phyloP scores from a whole-genome alignment of 2,888 invertebrate genomes.

The Drosophila pullipes region DNA sequence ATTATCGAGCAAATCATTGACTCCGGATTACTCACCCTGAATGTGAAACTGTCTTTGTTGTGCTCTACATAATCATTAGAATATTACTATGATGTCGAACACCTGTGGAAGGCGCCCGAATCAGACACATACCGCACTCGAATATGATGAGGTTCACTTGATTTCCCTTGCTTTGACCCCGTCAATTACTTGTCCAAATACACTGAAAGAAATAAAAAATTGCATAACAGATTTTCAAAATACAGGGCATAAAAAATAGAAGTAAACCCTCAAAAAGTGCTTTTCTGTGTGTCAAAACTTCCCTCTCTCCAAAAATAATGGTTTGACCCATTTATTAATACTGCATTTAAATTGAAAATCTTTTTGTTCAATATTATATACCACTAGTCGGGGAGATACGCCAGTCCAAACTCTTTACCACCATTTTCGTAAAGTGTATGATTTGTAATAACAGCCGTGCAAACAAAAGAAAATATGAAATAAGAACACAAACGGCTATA shows the following conservation, averaged over 20 bases:
- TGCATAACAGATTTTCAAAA: background rate
- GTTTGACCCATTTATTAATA: background rate
- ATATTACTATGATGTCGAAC: slow-evolving; percentile 30
- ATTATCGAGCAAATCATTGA: slow-evolving; percentile 44
- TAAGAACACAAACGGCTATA: slow-evolving; percentile 64
- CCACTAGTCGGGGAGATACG: background rate
- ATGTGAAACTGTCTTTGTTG: slow-evolving; percentile 55
- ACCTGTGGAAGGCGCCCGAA: slow-evolving; percentile 48
- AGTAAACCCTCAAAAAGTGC: background rate
- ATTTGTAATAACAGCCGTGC: slow-evolving; percentile 33
- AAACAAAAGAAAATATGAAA: slow-evolving; percentile 36
- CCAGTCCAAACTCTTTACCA: background rate
- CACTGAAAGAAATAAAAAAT: slow-evolving; percentile 3
- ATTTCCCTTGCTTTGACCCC: slow-evolving; percentile 13
- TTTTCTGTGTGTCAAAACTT: background rate
- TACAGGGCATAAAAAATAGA: background rate
- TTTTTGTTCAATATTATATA: background rate
- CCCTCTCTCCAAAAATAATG: background rate
- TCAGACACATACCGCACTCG: slow-evolving; percentile 12
- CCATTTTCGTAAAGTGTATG: slow-evolving; percentile 22
- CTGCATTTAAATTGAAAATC: background rate
- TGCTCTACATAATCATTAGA: slow-evolving; percentile 40
- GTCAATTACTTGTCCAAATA: slow-evolving; percentile 9
- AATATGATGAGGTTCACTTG: slow-evolving; percentile 21
- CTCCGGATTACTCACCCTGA: slow-evolving; percentile 72